phyloP scores from a whole-genome alignment of 2,888 invertebrate species.

The Orchesellides sinensis region DNA sequence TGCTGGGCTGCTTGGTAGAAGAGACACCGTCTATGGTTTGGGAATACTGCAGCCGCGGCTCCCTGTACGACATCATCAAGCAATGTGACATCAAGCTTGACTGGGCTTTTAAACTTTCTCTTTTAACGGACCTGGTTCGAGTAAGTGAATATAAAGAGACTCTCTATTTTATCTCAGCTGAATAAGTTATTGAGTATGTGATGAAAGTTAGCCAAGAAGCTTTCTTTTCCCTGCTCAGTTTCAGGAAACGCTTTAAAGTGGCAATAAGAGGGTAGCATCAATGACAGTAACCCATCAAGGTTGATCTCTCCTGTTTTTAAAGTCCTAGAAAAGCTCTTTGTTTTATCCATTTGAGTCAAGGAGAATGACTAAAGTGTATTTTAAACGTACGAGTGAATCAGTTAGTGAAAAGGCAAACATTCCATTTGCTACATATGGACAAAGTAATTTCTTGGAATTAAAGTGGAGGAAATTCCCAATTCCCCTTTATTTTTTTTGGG shows the following conservation, averaged over 20 bases:
- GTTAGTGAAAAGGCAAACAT: too few species aligned
- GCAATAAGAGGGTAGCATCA: neutral
- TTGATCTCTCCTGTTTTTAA: conserved; percentile 18
- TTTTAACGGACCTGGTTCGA: conserved; percentile 95
- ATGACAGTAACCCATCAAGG: conserved; percentile 25
- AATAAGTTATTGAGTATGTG: conserved; percentile 7
- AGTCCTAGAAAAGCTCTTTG: neutral
- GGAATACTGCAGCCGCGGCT: conserved; percentile 92
- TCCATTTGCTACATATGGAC: neutral
- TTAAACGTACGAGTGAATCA: too few species aligned
- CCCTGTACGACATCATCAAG: conserved; percentile 90
- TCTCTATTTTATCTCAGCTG: neutral
- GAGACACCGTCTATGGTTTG: conserved; percentile 84
- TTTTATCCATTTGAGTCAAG: conserved; percentile 39
- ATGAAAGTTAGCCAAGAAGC: conserved; percentile 11
- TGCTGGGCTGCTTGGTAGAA: conserved; percentile 89
- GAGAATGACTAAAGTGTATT: neutral
- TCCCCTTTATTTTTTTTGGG: conserved; percentile 15
- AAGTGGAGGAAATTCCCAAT: too few species aligned
- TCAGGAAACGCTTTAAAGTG: neutral
- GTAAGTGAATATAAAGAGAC: conserved; percentile 78
- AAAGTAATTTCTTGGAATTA: conserved; percentile 29
- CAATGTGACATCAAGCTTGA: conserved; percentile 95
- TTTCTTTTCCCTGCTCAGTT: conserved; percentile 34
- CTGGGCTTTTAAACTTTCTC: conserved; percentile 95